Evolutionary conservation across 2,797 vertebrate genomes (phyloP).

Genomic region (Coracias cyanogaster): DNA sequence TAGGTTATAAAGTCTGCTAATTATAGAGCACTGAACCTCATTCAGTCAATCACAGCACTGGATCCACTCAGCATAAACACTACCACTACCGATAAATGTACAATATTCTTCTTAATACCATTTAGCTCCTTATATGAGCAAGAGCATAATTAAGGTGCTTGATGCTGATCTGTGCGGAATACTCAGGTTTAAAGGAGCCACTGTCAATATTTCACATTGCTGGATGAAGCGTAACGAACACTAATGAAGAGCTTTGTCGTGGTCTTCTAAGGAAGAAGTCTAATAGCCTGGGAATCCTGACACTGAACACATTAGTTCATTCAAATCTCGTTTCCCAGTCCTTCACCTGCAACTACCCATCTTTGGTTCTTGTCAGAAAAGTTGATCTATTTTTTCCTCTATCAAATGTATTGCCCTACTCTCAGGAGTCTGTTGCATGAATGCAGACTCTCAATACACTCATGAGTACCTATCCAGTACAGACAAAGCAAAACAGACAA

Average conservation of each 20-base stretch:
- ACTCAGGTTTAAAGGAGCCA: conserved; percentile 33
- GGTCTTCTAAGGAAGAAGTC: not conserved
- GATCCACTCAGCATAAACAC: conserved; percentile 49
- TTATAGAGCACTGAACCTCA: conserved; percentile 61
- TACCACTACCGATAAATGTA: conserved; percentile 3
- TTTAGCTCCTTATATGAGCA: conserved; percentile 25
- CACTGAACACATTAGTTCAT: conserved; percentile 22
- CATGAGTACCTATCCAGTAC: not conserved
- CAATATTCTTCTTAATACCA: conserved; percentile 28
- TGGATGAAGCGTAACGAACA: conserved; percentile 17
- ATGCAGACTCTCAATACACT: not conserved
- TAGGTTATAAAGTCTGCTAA: conserved; percentile 56
- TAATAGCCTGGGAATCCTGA: conserved; percentile 27
- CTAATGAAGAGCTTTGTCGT: conserved; percentile 45
- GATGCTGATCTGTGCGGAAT: conserved; percentile 55
- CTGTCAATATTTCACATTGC: conserved; percentile 54
- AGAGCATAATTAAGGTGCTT: conserved; percentile 26
- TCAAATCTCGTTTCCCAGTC: conserved; percentile 20
- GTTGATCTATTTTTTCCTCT: not conserved
- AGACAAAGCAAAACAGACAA: not conserved
- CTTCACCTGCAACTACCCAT: not conserved
- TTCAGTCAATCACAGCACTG: conserved; percentile 51
- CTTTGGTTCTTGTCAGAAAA: conserved; percentile 5
- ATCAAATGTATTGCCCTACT: not conserved
- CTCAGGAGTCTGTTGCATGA: not conserved